These are phyloP conservation scores for Cinclus mexicanus DNA, from an alignment of 2,113 vertebrate species.

Conservation along the genomic window DNA sequence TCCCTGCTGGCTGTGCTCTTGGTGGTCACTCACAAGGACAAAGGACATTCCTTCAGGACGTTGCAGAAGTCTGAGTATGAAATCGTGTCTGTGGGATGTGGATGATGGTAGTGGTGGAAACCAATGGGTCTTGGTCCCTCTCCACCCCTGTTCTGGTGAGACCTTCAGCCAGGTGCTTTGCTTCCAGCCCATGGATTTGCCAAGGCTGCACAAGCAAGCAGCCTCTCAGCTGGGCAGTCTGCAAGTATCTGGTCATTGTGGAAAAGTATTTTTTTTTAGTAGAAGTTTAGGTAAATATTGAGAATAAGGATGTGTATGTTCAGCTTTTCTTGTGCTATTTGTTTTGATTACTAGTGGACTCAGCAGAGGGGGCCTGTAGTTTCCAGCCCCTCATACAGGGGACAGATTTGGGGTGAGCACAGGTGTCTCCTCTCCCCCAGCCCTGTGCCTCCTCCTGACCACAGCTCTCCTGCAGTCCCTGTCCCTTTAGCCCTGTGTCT, in stretches of 20 bases:
- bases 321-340: neutral
- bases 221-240: neutral
- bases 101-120: neutral
- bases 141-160: neutral
- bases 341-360: neutral
- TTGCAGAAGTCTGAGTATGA: neutral
- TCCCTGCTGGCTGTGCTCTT: neutral
- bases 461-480: rapidly evolving
- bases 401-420: neutral
- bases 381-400: neutral
- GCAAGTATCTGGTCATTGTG: neutral
- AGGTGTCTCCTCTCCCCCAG: neutral
- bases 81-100: neutral
- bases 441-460: neutral
- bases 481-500: rapidly evolving
- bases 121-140: neutral
- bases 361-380: neutral
- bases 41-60: neutral
- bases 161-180: neutral
- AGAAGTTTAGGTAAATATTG: neutral
- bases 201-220: neutral
- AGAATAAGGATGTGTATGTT: neutral
- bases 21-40: neutral
- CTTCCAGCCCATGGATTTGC: neutral
- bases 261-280: neutral